Conservation (phyloP, 1,140 invertebrate species). For the Plutomurus gul region DNA sequence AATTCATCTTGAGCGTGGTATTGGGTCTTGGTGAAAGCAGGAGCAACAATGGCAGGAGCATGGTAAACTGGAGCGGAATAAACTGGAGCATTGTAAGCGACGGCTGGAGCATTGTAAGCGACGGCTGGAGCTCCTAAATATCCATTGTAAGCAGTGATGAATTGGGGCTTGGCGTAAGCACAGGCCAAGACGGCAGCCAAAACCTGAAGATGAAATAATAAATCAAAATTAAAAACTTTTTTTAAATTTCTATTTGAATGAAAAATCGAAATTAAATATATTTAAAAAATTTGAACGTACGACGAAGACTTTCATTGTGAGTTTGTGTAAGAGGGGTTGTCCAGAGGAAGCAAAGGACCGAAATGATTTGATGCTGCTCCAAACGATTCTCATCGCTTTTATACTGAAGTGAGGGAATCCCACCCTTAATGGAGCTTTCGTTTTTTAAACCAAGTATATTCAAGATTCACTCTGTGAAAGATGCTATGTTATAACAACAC, state of each 20-base stretch:
- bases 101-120: constrained; percentile 12
- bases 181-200: constrained; percentile 45
- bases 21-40: constrained; percentile 52
- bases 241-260: not conserved
- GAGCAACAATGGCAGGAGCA: constrained; percentile 42
- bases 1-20: constrained; percentile 55
- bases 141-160: constrained; percentile 31
- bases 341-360: constrained; percentile 13
- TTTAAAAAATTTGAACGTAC: not conserved
- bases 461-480: no score
- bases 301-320: constrained; percentile 39
- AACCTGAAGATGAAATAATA: constrained; percentile 19
- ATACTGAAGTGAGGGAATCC: not conserved
- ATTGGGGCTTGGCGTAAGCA: constrained; percentile 41
- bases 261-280: not conserved
- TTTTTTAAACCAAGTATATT: not conserved
- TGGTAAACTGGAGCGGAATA: not conserved
- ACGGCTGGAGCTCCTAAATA: not conserved
- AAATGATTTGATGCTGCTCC: constrained; percentile 2
- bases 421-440: not conserved
- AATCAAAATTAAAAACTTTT: not conserved
- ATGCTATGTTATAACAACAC: no score
- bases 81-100: constrained; percentile 27
- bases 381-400: not conserved
- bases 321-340: not conserved